Evolutionary conservation across 92 coral and sea anemone species (phyloP), one percentile per base, ranked within the genome.

Genomic region (Hydrozoanthus gracilis): DNA sequence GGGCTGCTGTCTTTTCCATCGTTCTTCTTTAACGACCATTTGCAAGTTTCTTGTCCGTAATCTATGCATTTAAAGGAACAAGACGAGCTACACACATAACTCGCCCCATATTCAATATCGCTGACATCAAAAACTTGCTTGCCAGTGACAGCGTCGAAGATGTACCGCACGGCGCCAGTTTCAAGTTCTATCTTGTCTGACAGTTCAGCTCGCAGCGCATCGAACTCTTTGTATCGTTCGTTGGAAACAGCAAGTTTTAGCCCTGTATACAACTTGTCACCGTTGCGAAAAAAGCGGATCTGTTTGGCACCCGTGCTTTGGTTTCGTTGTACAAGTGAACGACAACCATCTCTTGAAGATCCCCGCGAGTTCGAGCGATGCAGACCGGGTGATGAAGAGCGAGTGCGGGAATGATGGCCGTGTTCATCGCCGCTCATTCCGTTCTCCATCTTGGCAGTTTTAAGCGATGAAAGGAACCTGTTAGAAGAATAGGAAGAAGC

Each of bases 221-320:
- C 98, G 77, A 95, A 95, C 80, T 96, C 98, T 54, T 93, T 96
- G 94, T 96, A 96, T 77, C 99, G 98, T 78, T 96, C 99, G 48
- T 80, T 87, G 60, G 99, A 96, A 69, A 96, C 99, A 44, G 99
- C 99, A 51, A 96, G 93, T 88, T 96, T 95, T 4, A 96, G 92
- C 76, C 99, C 99, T 9, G 87, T 78, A 80, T 93, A 95, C 88
- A 95, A 93, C 83, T 88, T 95, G 92, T 95, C 99, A 52, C 99
- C 98, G 89, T 96, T 96, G 86, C 98, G 76, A 93, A 91, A 96
- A 90, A 96, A 96, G 88, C 96, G 95, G 79, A 96, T 91, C 92
- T 96, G 99, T 58, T 94, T 96, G 90, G 99, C 99, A 83, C 93
- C 92, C 58, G 92, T 87, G 45, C 98, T 94, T 84, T 96, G 98